These are phyloP conservation scores for Pasiphila rectangulata DNA, from an alignment of 2,888 invertebrate genomes.

Conservation along the genomic window DNA sequence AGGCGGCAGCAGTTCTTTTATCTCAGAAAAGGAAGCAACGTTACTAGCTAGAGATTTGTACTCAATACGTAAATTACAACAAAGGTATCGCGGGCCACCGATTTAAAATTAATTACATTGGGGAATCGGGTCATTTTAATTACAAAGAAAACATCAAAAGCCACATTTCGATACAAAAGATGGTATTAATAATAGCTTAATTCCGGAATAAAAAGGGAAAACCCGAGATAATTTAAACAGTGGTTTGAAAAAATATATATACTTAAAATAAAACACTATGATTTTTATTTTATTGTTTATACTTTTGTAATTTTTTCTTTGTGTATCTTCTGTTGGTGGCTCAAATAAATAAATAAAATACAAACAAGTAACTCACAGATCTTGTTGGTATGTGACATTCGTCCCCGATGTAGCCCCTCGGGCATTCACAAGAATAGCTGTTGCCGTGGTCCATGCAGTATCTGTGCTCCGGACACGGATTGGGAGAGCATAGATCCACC, in stretches of 20 bases:
- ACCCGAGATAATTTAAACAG: too few species aligned
- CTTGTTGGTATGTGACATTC: constrained; percentile 84
- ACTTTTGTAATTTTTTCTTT: too few species aligned
- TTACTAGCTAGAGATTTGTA: constrained; percentile 1
- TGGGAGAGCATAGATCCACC: constrained; percentile 86
- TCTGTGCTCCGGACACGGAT: constrained; percentile 84
- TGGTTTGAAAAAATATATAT: too few species aligned
- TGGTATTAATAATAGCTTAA: not conserved
- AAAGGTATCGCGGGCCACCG: not conserved
- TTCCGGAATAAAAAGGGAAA: too few species aligned
- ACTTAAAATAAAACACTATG: too few species aligned
- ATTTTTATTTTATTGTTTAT: too few species aligned
- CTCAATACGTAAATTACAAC: not conserved
- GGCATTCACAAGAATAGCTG: constrained; percentile 88
- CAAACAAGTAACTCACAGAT: constrained; percentile 71
- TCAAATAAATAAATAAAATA: too few species aligned
- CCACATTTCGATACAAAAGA: not conserved
- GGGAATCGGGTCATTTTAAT: not conserved
- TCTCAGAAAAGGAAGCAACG: constrained; percentile 6
- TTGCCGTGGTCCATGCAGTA: constrained; percentile 87
- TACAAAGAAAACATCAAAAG: not conserved
- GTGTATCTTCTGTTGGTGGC: too few species aligned
- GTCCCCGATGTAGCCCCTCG: constrained; percentile 84
- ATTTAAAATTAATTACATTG: not conserved
- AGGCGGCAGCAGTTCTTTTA: constrained; percentile 12